Base-by-base conservation (phyloP, 2,797 vertebrate genomes). In the Onychomys arenicola region DNA sequence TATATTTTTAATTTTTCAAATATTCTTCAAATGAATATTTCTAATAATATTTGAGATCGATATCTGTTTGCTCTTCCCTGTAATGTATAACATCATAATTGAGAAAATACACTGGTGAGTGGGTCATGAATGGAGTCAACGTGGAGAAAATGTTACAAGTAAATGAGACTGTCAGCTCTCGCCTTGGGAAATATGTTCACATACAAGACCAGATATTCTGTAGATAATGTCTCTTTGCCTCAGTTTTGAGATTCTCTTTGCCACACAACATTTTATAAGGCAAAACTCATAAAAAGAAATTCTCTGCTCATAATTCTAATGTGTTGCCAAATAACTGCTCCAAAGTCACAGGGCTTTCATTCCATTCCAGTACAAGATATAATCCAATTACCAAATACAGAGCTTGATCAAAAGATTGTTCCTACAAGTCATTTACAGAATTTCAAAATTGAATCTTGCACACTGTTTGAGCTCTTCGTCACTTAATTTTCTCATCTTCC, bases 391-490 rank as follows among this genome's bases (percentile, higher is more conserved):
- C 8, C n/a, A 90, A 81, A 92, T 92, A 49, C 76, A 1, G 21
- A 89, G 89, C 96, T 90, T 94, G 96, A 96, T 96, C 94, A 97
- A 97, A 97, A 96, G 59, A 82, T 88, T 91, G 93, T 96, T 89
- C 89, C 83, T 82, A 49, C 25, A 95, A 96, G 57, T 91, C 78
- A 95, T 92, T 98, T 77, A 91, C 75, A 93, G 65, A 94, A 89
- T 97, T 94, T 96, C 73, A 84, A 94, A 96, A 96, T 95, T 97
- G 92, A 95, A 96, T 96, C 78, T 90, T 94, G 37, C 25, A 77
- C n/a, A 63, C 52, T 65, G 46, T 76, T 84, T 96, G 91, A 91
- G 25, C 10, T 83, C 40, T 27, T 95, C 93, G 46, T 95, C 73
- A 91, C 95, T 94, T 97, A 92, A 92, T 96, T 97, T 95, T n/a